phyloP scores from a whole-genome alignment of 1,140 invertebrate genomes.

The Drosophila sturtevanti region DNA sequence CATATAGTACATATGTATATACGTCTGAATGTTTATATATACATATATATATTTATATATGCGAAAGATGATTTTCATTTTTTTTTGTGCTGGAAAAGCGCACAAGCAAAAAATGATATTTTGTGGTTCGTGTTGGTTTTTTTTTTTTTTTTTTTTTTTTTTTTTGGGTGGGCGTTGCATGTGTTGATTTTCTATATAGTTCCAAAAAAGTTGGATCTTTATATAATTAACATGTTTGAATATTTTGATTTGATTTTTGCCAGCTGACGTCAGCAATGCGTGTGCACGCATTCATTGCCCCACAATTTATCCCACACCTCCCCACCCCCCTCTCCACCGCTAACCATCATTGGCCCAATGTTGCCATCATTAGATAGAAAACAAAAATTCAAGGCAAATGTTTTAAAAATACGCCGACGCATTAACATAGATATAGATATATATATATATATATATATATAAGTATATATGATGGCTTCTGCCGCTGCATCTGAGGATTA shows the following conservation, averaged over 20 bases:
- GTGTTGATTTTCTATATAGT: conserved; percentile 33
- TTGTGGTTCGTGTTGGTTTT: conserved; percentile 16
- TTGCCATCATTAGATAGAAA: conserved; percentile 33
- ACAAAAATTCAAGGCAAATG: conserved; percentile 66
- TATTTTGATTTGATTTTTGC: conserved; percentile 11
- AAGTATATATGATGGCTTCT: conserved; percentile 15
- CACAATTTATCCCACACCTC: background rate
- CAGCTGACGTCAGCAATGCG: conserved; percentile 65
- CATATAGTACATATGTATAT: background rate
- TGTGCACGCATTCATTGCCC: conserved; percentile 31
- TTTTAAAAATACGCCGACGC: conserved; percentile 75
- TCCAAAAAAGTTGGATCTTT: conserved; percentile 40
- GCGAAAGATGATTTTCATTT: background rate
- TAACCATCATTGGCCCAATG: background rate
- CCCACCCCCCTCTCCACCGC: no score
- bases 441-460: no score
- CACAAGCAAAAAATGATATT: conserved; percentile 29
- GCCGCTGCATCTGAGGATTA: conserved; percentile 38
- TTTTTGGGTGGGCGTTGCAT: conserved; percentile 51
- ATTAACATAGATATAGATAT: no score
- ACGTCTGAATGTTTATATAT: conserved; percentile 22
- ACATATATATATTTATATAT: background rate
- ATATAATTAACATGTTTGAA: conserved; percentile 47
- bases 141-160: background rate
- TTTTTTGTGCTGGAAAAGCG: conserved; percentile 49